Base-by-base conservation (phyloP, 53 echinoderm and acorn worm genomes). In the Astropecten irregularis region DNA sequence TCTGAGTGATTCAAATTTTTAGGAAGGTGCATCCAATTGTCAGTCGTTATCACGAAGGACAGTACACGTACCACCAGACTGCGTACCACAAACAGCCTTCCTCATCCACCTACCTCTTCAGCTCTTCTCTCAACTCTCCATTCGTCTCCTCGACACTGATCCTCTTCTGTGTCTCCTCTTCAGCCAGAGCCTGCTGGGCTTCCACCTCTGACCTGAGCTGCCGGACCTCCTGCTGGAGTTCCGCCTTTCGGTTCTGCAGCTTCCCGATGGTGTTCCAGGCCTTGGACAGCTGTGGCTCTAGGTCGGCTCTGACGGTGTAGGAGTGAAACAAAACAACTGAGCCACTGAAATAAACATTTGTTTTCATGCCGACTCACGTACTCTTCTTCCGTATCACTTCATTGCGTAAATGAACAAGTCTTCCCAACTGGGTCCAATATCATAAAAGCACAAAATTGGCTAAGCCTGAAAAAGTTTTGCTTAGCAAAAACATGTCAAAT, bases 191-290 rank as follows among this genome's bases (percentile, higher is more conserved):
- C 57, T 82, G 54, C 15, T 83, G 82, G 33, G 47, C 81, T 40
- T 76, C 71, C 33, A 93, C 63, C 86, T 85, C 65, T 63, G 76
- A 65, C 50, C 76, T 36, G 27, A 84, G 71, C 15, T 56, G 50
- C 18, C 7, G n/a, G 44, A 91, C 37, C 65, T 71, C 61, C 19
- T 81, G 56, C 72, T 84, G 84, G 3, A 91, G 82, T 22, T 81
- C 60, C 11, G 48, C n/a, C 40, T 91, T 77, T 19, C 68, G 40
- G 28, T 77, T 66, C 71, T 66, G 88, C 35, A 91, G 88, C 32
- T 76, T 69, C 32, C 64, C 36, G 81, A 88, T 91, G 53, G 63
- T 88, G 56, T 58, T 58, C 71, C 88, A 71, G 3, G 91, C 88
- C 44, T 48, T 66, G n/a, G 76, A 73, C 32, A 91, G 30, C 48